These are phyloP conservation scores for Acrobeloides nanus DNA, from an alignment of 2,888 invertebrate genomes.

Conservation along the genomic window DNA sequence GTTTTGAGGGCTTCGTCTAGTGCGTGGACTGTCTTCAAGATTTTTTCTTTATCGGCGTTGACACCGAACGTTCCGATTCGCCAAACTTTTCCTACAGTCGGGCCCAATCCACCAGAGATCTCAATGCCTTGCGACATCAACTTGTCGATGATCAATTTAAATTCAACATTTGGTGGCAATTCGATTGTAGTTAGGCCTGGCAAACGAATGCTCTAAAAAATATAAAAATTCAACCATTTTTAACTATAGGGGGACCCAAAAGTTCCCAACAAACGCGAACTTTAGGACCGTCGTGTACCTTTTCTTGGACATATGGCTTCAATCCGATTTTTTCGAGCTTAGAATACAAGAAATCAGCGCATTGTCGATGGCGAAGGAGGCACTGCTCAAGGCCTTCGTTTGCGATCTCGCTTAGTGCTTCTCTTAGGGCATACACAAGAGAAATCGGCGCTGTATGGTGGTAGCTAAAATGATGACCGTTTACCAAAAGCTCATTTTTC, in stretches of 20 bases:
- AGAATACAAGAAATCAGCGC: conserved; percentile 65
- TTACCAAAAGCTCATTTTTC: neutral
- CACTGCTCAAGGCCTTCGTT: conserved; percentile 62
- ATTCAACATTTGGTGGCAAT: conserved; percentile 65
- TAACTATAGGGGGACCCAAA: no score
- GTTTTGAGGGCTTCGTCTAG: no score
- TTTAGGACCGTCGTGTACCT: no score
- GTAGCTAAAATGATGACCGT: conserved; percentile 60
- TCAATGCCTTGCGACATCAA: conserved; percentile 70
- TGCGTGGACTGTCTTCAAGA: no score
- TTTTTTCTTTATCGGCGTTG: conserved; percentile 58
- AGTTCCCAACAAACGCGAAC: no score
- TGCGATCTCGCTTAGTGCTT: conserved; percentile 68
- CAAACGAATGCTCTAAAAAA: conserved; percentile 61
- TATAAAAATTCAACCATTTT: no score
- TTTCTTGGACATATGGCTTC: conserved; percentile 66
- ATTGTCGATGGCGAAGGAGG: conserved; percentile 64
- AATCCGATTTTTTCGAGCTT: conserved; percentile 67
- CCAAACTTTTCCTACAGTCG: conserved; percentile 65
- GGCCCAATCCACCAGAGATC: conserved; percentile 75
- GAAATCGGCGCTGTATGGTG: conserved; percentile 83
- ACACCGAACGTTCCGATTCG: conserved; percentile 71
- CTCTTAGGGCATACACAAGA: conserved; percentile 71
- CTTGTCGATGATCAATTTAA: conserved; percentile 62
- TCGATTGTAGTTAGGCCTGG: conserved; percentile 67